phyloP scores from a whole-genome alignment of 2,888 invertebrate genomes.

The Drosophila stalkeri region DNA sequence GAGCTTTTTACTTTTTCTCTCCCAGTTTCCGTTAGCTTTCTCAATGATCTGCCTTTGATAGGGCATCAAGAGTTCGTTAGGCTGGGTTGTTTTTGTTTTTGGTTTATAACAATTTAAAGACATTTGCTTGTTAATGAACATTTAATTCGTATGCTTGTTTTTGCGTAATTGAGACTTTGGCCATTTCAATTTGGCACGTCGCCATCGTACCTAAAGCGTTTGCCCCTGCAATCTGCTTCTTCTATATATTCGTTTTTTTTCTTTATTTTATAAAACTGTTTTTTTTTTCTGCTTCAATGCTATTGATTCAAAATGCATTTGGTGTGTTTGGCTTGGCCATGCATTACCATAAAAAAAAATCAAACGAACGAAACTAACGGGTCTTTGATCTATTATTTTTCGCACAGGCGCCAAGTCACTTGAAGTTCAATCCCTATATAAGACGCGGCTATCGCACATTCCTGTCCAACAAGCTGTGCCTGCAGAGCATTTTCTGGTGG shows the following conservation, averaged over 20 bases:
- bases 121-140: constrained; percentile 24
- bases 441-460: constrained; percentile 93
- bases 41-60: not conserved
- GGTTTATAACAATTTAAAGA: constrained; percentile 10
- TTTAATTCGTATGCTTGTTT: constrained; percentile 35
- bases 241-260: constrained; percentile 5
- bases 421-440: constrained; percentile 95
- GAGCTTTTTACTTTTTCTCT: not conserved
- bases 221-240: constrained; percentile 11
- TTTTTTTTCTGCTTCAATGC: constrained; percentile 38
- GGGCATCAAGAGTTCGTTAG: not conserved
- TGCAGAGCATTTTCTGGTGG: constrained; percentile 98
- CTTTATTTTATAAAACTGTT: not conserved
- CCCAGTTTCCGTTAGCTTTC: not conserved
- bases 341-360: constrained; percentile 26
- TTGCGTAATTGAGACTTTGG: constrained; percentile 54
- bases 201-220: constrained; percentile 46
- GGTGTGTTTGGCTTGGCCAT: constrained; percentile 42
- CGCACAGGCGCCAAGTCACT: constrained; percentile 91
- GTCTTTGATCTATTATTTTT: constrained; percentile 16
- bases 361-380: not conserved
- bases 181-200: constrained; percentile 53
- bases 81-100: not conserved
- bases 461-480: constrained; percentile 92
- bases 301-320: constrained; percentile 39